These are phyloP conservation scores for Drosophila atripex DNA, from an alignment of 2,888 invertebrate genomes.

Conservation along the genomic window DNA sequence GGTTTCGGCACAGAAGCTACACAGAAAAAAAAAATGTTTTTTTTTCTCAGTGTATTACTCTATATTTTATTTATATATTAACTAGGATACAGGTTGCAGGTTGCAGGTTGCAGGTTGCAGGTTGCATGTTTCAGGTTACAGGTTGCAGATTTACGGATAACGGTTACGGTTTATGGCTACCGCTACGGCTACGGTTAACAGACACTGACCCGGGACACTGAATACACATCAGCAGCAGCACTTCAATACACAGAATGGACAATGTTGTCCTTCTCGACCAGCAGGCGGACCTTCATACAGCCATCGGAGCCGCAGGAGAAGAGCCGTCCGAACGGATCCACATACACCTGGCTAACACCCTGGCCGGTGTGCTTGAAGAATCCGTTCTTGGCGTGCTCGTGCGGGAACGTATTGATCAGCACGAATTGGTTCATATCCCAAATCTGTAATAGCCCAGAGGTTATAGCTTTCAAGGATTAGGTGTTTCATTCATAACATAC, in stretches of 20 bases:
- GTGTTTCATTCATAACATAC: conserved; percentile 83
- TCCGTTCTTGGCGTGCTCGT: conserved; percentile 97
- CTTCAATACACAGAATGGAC: conserved; percentile 86
- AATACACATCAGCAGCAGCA: conserved; percentile 30
- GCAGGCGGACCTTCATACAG: conserved; percentile 97
- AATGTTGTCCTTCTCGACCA: conserved; percentile 91
- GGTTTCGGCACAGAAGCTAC: too few species aligned
- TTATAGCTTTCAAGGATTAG: too few species aligned
- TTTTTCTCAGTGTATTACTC: conserved; percentile 1
- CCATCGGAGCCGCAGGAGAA: conserved; percentile 99
- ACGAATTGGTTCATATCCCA: conserved; percentile 96
- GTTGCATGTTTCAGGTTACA: too few species aligned
- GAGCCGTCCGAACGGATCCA: conserved; percentile 94
- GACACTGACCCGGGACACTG: conserved; percentile 7
- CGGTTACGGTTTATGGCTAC: background rate
- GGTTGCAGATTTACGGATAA: too few species aligned
- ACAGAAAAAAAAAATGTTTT: background rate
- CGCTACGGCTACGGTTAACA: background rate
- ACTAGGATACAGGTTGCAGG: background rate
- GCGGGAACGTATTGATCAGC: conserved; percentile 93
- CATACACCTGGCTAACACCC: conserved; percentile 97
- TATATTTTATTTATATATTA: too few species aligned
- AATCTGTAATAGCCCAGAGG: conserved; percentile 86
- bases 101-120: too few species aligned
- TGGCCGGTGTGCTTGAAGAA: conserved; percentile 99